Evolutionary conservation across 2,888 invertebrate species (phyloP).

Genomic region (Eucera pruinosa): DNA sequence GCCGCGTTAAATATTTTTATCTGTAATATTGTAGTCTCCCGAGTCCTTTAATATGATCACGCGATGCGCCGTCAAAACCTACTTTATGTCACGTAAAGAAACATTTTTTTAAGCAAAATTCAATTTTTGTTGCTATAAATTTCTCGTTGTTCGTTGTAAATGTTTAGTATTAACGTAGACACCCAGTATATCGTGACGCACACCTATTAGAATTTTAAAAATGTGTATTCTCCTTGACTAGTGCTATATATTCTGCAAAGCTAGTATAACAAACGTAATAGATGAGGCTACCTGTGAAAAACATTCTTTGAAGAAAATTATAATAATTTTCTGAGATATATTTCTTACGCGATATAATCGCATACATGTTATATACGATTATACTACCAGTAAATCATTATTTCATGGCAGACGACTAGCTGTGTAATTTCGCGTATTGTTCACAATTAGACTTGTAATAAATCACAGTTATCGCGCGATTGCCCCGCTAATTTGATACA

Average conservation of each 20-base stretch:
- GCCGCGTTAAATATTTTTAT: no score
- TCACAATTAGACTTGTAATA: neutral
- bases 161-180: neutral
- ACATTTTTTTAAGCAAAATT: no score
- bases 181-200: neutral
- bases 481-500: neutral
- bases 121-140: no score
- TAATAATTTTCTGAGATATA: neutral
- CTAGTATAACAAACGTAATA: neutral
- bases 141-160: neutral
- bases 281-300: neutral
- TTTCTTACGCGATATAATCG: neutral
- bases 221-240: neutral
- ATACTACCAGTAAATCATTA: neutral
- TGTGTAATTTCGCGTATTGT: neutral
- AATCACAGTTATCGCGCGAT: neutral
- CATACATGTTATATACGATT: neutral
- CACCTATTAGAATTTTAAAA: neutral
- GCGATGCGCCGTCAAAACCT: no score
- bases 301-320: no score
- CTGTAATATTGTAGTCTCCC: no score
- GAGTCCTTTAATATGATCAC: no score
- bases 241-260: neutral
- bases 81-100: no score
- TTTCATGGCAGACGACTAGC: neutral